These are phyloP conservation scores for Cassiopea xamachana DNA, from an alignment of 30 jellyfish, hydroid and myxozoan species.

Conservation along the genomic window DNA sequence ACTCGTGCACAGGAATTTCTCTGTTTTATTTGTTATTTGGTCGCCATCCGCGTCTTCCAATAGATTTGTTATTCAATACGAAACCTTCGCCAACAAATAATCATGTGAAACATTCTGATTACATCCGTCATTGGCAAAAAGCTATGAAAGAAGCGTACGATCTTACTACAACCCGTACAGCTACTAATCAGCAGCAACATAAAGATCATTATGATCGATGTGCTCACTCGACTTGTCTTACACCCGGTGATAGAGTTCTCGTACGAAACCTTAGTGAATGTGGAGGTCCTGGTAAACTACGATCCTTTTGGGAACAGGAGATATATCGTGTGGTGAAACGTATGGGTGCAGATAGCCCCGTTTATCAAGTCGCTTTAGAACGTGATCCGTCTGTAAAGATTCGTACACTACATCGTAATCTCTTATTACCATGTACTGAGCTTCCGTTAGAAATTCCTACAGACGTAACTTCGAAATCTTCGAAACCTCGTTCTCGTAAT, in stretches of 20 bases:
- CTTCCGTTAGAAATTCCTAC: slow-evolving; percentile 1
- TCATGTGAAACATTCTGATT: neutral
- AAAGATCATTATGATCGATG: neutral
- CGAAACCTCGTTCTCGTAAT: neutral
- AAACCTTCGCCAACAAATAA: slow-evolving; percentile 2
- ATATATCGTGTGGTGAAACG: slow-evolving; percentile 1
- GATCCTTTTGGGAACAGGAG: slow-evolving; percentile 25
- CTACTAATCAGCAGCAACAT: neutral
- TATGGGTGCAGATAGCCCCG: slow-evolving; percentile 9
- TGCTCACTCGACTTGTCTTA: neutral
- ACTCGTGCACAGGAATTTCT: slow-evolving; percentile 13
- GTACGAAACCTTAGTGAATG: slow-evolving; percentile 7
- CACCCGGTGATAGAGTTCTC: slow-evolving; percentile 9
- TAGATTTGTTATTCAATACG: slow-evolving; percentile 13
- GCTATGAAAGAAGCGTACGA: slow-evolving; percentile 33
- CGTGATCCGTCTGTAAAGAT: neutral
- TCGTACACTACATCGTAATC: slow-evolving; percentile 5
- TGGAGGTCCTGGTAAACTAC: slow-evolving; percentile 22
- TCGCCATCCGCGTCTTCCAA: slow-evolving; percentile 19
- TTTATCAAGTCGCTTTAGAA: slow-evolving; percentile 1
- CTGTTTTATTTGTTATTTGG: slow-evolving; percentile 27
- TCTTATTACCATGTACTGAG: neutral
- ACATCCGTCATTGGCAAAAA: slow-evolving; percentile 1
- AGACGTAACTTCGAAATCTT: neutral
- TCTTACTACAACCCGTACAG: slow-evolving; percentile 16